Conservation (phyloP, 2,888 invertebrate genomes). For the Macrosiphum euphorbiae region DNA sequence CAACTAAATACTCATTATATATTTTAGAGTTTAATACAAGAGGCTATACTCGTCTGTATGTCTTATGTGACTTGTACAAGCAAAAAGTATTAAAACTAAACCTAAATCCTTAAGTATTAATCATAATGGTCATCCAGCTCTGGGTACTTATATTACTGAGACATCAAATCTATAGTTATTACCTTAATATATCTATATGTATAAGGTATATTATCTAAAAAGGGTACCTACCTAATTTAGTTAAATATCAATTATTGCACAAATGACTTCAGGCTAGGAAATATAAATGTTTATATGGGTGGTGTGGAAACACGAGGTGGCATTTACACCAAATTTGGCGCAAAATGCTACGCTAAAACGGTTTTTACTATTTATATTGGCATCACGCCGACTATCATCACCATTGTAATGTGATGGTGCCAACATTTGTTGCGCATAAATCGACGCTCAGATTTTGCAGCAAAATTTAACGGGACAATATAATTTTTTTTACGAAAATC, state of each 20-base stretch:
- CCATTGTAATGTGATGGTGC: background rate
- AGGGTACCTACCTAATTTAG: background rate
- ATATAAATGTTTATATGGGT: background rate
- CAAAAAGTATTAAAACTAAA: background rate
- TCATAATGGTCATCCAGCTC: background rate
- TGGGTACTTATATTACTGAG: background rate
- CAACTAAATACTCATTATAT: background rate
- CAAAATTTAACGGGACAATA: background rate
- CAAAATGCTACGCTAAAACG: background rate
- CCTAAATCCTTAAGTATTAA: background rate
- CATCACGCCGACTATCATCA: background rate
- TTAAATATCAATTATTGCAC: background rate
- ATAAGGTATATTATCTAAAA: background rate
- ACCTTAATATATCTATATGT: background rate
- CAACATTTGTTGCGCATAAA: background rate
- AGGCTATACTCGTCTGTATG: background rate
- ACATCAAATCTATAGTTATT: background rate
- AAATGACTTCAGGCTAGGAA: background rate
- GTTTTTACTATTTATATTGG: constrained; percentile 2
- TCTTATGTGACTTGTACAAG: background rate
- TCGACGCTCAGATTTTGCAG: background rate
- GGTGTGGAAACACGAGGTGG: background rate
- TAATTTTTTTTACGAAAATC: background rate
- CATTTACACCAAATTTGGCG: background rate
- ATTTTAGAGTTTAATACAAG: background rate